A percentile compares a stretch with the other conserved stretches of the same genome.
These are phyloP conservation scores for Bombyx huttoni DNA, from an alignment of 2,888 invertebrate genomes.

Conservation along the genomic window DNA sequence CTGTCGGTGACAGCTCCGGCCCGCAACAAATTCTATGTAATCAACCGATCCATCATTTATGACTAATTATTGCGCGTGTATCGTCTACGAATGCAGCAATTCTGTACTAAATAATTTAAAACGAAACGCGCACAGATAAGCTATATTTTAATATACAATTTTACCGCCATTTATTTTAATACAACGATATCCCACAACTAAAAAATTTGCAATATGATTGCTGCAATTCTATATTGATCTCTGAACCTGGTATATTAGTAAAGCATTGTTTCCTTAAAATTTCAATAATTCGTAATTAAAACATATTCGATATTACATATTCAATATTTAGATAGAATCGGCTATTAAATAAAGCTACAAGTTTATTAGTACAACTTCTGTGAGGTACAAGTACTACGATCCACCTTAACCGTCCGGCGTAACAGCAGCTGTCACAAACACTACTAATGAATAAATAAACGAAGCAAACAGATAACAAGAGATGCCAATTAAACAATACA, in stretches of 20 bases:
- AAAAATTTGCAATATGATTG: too few relatives aligned
- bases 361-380: background rate
- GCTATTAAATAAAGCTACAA: background rate
- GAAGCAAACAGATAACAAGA: constrained; percentile 71
- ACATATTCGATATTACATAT: too few relatives aligned
- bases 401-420: constrained; percentile 31
- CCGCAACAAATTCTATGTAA: background rate
- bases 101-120: too few relatives aligned
- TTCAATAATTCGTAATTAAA: background rate
- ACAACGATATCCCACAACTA: too few relatives aligned
- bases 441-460: constrained; percentile 70
- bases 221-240: too few relatives aligned
- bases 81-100: background rate
- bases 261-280: background rate
- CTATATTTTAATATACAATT: too few relatives aligned
- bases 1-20: constrained; percentile 1
- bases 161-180: too few relatives aligned
- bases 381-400: constrained; percentile 18
- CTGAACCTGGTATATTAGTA: too few relatives aligned
- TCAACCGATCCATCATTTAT: background rate
- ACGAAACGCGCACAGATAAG: too few relatives aligned
- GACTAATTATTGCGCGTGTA: background rate
- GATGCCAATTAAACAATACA: constrained; percentile 73
- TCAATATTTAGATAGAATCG: background rate
- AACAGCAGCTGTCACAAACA: constrained; percentile 59